Conservation (phyloP, 2,888 invertebrate species). For the Congeria kusceri region DNA sequence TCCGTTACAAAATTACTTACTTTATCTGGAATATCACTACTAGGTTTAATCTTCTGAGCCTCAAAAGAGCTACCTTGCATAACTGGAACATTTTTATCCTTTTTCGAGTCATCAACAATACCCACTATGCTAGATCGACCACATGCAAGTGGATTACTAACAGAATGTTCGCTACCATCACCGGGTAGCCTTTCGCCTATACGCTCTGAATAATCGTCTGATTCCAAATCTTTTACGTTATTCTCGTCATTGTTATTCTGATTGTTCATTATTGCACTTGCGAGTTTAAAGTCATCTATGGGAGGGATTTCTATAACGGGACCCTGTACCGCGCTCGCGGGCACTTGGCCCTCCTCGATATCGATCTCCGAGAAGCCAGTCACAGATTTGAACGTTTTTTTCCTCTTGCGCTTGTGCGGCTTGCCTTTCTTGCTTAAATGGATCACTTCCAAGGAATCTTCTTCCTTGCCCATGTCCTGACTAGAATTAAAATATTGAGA, state of each 20-base stretch:
- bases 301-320: conserved; percentile 55
- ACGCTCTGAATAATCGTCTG: not conserved
- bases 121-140: not conserved
- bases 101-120: not conserved
- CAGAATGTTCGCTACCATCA: conserved; percentile 24
- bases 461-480: conserved; percentile 17
- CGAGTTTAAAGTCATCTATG: conserved; percentile 50
- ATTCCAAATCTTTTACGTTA: not conserved
- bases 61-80: not conserved
- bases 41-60: too few species aligned
- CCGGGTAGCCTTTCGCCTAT: conserved; percentile 24
- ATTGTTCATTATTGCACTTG: conserved; percentile 48
- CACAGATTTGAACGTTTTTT: conserved; percentile 55
- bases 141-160: conserved; percentile 4
- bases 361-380: conserved; percentile 37
- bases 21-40: too few species aligned
- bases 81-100: not conserved
- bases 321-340: not conserved
- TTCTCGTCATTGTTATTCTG: conserved; percentile 40
- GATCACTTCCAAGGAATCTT: conserved; percentile 49
- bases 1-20: too few species aligned
- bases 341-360: not conserved
- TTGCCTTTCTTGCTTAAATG: conserved; percentile 49
- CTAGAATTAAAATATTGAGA: conserved; percentile 11
- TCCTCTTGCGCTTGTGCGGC: conserved; percentile 48